phyloP scores from a whole-genome alignment of 2,888 invertebrate species.

The Unio delphinus region DNA sequence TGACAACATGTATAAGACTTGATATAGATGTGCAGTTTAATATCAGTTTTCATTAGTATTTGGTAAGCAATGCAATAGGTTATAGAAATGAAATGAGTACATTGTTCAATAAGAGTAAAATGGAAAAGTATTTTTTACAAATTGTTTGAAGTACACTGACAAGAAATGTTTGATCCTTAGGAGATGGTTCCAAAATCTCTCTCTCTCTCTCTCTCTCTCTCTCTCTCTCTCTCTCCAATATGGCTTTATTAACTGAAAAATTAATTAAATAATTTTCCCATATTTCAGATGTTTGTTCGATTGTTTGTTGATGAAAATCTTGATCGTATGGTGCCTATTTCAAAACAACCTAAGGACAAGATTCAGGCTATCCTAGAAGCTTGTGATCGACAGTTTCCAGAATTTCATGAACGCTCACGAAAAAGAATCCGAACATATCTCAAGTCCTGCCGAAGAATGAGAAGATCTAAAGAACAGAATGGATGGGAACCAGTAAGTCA shows the following conservation, averaged over 20 bases:
- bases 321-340: constrained; percentile 96
- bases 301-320: constrained; percentile 97
- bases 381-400: constrained; percentile 96
- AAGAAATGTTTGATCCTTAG: too few species aligned
- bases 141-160: too few species aligned
- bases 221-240: too few species aligned
- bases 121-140: too few species aligned
- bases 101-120: too few species aligned
- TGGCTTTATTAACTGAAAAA: background rate
- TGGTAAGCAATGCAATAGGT: too few species aligned
- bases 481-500: constrained; percentile 89
- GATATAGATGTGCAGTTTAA: too few species aligned
- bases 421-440: constrained; percentile 95
- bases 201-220: too few species aligned
- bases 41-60: too few species aligned
- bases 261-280: constrained; percentile 1
- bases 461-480: constrained; percentile 86
- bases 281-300: constrained; percentile 92
- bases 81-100: too few species aligned
- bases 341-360: constrained; percentile 97
- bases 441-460: constrained; percentile 94
- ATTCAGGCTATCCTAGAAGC: constrained; percentile 98
- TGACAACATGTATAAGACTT: too few species aligned
- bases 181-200: too few species aligned
- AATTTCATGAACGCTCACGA: constrained; percentile 94